Percentiles rank a stretch among this genome's conserved stretches.
Conservation (phyloP, 1,140 invertebrate genomes). For the Nasonia vitripennis region DNA sequence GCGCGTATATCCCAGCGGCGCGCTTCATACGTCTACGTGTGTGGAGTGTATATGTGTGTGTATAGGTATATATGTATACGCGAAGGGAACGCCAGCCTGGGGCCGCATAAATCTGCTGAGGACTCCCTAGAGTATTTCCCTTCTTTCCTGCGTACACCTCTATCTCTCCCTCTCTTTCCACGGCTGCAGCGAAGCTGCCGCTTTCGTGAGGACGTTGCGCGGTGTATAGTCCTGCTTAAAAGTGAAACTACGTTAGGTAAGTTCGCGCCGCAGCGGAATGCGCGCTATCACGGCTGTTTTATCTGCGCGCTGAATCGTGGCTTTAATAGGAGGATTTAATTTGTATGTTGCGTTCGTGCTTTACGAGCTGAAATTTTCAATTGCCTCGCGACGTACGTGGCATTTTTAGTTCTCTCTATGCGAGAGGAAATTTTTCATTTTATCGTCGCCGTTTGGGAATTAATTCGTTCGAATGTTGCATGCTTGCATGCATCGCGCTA, state of each 20-base stretch:
- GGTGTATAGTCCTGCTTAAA: conserved; percentile 12
- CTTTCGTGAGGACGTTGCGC: background rate
- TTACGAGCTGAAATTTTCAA: conserved; percentile 1
- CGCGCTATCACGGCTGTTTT: background rate
- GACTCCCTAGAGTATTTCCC: conserved; percentile 71
- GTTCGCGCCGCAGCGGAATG: background rate
- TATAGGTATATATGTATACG: background rate
- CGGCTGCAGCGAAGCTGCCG: too few species aligned
- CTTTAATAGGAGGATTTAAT: background rate
- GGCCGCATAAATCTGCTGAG: conserved; percentile 73
- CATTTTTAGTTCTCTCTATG: background rate
- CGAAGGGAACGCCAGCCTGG: conserved; percentile 63
- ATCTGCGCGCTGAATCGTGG: background rate
- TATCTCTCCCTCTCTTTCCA: background rate
- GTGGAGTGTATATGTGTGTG: background rate
- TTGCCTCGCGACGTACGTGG: background rate
- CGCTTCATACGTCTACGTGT: conserved; percentile 43
- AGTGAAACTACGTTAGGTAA: conserved; percentile 15
- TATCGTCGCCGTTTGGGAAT: background rate
- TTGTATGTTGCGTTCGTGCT: background rate
- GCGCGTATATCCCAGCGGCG: conserved; percentile 45
- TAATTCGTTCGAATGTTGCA: background rate
- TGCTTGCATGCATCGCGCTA: background rate
- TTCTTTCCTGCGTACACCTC: conserved; percentile 61
- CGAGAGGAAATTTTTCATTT: background rate